Conservation (phyloP, 2,888 invertebrate genomes). For the Tridacna crocea region DNA sequence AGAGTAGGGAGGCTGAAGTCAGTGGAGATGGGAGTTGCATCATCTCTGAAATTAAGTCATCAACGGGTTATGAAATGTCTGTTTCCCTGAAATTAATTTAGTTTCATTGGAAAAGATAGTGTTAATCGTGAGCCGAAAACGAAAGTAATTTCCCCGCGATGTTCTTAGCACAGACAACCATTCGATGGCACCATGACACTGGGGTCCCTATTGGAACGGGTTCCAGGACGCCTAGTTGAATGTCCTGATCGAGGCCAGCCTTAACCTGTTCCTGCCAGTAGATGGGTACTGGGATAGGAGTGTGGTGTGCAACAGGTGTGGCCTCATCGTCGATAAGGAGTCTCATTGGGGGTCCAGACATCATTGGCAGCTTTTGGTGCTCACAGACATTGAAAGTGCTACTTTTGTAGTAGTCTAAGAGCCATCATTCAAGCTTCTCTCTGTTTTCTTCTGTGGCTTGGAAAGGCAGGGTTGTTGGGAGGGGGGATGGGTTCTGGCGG, state of each 20-base stretch:
- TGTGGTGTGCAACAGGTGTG: background rate
- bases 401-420: background rate
- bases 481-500: background rate
- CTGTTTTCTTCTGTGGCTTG: background rate
- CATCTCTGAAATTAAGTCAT: too few species aligned
- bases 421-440: background rate
- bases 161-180: background rate
- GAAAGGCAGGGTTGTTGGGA: too few species aligned
- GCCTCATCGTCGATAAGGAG: background rate
- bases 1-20: too few species aligned
- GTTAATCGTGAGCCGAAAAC: background rate
- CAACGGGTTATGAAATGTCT: too few species aligned
- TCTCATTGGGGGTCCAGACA: background rate
- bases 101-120: too few species aligned
- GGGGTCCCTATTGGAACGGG: background rate
- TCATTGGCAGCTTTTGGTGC: background rate
- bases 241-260: background rate
- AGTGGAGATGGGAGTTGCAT: too few species aligned
- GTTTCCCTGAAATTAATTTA: too few species aligned
- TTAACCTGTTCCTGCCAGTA: background rate
- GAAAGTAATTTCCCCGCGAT: conserved; percentile 1
- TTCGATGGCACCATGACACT: too few species aligned
- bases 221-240: background rate
- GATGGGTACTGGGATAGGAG: background rate
- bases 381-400: conserved; percentile 9